A percentile compares a stretch with the other conserved stretches of the same genome.
Conservation (phyloP, 2,888 invertebrate species). For the Diloba caeruleocephala region DNA sequence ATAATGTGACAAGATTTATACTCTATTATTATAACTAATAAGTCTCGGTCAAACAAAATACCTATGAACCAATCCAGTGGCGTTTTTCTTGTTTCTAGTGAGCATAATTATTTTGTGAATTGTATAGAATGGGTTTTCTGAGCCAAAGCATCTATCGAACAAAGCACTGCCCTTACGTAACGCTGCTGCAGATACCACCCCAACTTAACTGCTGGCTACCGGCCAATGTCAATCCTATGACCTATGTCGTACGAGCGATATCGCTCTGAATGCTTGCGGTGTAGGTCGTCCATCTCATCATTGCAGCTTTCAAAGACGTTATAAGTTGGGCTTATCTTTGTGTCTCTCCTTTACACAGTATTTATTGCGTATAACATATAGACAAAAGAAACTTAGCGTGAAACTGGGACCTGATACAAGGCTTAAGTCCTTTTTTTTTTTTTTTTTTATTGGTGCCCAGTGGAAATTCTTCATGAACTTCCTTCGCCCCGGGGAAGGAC, state of each 20-base stretch:
- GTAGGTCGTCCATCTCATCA: slow-evolving; percentile 1
- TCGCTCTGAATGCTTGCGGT: slow-evolving; percentile 1
- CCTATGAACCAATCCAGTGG: too few relatives aligned
- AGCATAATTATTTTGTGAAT: too few relatives aligned
- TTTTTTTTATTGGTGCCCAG: too few relatives aligned
- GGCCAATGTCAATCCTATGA: slow-evolving; percentile 16
- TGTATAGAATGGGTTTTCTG: background rate
- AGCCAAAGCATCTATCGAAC: background rate
- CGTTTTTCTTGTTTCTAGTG: too few relatives aligned
- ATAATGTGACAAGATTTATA: too few relatives aligned
- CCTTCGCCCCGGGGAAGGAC: too few relatives aligned
- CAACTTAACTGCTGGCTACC: background rate
- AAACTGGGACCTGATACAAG: too few relatives aligned
- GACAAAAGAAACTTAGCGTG: slow-evolving; percentile 5
- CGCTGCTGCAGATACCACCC: slow-evolving; percentile 1
- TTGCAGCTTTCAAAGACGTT: slow-evolving; percentile 2
- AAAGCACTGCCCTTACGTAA: slow-evolving; percentile 8
- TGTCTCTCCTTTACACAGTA: background rate
- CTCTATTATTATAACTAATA: too few relatives aligned
- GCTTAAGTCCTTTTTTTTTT: too few relatives aligned
- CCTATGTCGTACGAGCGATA: background rate
- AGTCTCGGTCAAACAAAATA: too few relatives aligned
- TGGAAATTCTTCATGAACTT: too few relatives aligned
- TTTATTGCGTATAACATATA: slow-evolving; percentile 1
- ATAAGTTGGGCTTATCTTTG: slow-evolving; percentile 2